A percentile compares a stretch with the other conserved stretches of the same genome.
These are phyloP conservation scores for Corapipo altera DNA, from an alignment of 2,113 vertebrate genomes.

Conservation along the genomic window DNA sequence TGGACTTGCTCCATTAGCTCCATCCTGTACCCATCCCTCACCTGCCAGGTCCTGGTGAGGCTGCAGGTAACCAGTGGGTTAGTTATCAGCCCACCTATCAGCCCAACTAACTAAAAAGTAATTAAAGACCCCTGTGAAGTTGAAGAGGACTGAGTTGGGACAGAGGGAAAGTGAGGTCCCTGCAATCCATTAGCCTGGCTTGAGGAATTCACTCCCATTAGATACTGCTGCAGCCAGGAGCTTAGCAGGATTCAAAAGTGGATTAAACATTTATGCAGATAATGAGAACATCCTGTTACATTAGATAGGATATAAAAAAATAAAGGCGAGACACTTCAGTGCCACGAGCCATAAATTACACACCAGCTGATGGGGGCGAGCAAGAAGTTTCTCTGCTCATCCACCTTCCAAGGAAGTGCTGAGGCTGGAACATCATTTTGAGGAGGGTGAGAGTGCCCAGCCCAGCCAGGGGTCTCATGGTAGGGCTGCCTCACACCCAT, in stretches of 20 bases:
- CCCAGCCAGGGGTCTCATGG: not conserved
- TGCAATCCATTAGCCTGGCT: conserved; percentile 12
- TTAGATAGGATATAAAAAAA: conserved; percentile 62
- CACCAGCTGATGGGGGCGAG: not conserved
- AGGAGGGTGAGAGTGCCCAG: not conserved
- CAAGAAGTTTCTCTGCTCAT: not conserved
- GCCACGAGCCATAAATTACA: conserved; percentile 49
- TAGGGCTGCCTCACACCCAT: not conserved
- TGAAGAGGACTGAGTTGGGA: not conserved
- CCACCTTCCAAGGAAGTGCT: not conserved
- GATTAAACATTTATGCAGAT: conserved; percentile 63
- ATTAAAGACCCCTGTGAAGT: not conserved
- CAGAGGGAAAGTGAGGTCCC: conserved; percentile 42
- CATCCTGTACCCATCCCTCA: not conserved
- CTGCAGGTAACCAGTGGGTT: not conserved
- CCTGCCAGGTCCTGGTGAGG: not conserved
- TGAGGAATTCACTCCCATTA: conserved; percentile 40
- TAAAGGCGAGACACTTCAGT: conserved; percentile 55
- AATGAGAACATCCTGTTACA: conserved; percentile 67
- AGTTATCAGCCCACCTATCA: not conserved
- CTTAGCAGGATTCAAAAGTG: conserved; percentile 18
- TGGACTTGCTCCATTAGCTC: fast-evolving
- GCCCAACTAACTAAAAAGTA: not conserved
- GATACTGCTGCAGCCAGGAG: not conserved
- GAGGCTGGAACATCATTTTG: not conserved